Evolutionary conservation across 2,113 vertebrate genomes (phyloP).

Genomic region (Otolemur garnettii): DNA sequence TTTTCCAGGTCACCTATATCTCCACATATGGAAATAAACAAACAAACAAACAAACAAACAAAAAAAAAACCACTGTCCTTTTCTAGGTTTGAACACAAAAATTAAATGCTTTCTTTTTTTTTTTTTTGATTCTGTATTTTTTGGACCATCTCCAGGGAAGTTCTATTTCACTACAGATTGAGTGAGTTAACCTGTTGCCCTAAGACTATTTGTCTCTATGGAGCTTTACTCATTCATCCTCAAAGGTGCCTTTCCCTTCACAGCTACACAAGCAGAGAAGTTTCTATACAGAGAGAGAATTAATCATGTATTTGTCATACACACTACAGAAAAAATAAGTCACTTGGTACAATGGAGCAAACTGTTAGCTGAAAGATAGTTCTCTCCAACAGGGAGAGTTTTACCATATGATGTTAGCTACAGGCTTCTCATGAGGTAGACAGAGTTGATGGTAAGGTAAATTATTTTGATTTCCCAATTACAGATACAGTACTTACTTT

Average conservation of each 20-base stretch:
- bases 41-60: no score
- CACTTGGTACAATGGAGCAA: slow-evolving; percentile 43
- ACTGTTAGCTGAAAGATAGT: slow-evolving; percentile 42
- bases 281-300: slow-evolving; percentile 74
- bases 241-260: slow-evolving; percentile 84
- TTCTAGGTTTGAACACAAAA: slow-evolving; percentile 61
- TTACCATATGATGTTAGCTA: slow-evolving; percentile 29
- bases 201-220: slow-evolving; percentile 69
- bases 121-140: slow-evolving; percentile 65
- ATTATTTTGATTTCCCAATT: slow-evolving; percentile 70
- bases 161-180: slow-evolving; percentile 46
- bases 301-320: slow-evolving; percentile 82
- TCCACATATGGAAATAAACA: slow-evolving; percentile 51
- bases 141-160: slow-evolving; percentile 70
- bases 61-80: slow-evolving; percentile 50
- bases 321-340: slow-evolving; percentile 70
- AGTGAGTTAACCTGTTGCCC: slow-evolving; percentile 74
- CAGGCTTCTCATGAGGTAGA: neutral
- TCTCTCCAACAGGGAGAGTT: slow-evolving; percentile 21
- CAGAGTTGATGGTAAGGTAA: slow-evolving; percentile 53
- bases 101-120: slow-evolving; percentile 70
- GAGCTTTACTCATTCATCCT: slow-evolving; percentile 75
- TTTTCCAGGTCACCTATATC: slow-evolving; percentile 34
- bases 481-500: neutral
- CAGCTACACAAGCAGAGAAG: slow-evolving; percentile 47